Base-by-base conservation (phyloP, 1,140 invertebrate genomes). In the Caenorhabditis tropicalis region DNA sequence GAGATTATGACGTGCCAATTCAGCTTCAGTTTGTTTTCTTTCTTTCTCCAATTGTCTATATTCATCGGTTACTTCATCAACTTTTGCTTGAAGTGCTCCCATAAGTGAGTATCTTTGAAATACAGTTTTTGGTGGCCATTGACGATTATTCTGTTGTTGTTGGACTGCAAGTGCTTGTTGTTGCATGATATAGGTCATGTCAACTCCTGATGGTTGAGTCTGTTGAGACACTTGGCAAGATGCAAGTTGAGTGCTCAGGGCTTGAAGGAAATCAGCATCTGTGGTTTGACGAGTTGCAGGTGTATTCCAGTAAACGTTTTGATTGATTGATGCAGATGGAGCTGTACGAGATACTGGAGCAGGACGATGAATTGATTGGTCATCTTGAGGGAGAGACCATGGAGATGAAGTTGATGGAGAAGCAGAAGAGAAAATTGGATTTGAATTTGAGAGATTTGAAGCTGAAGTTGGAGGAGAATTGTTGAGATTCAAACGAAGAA, bases 41-140 rank as follows among this genome's bases (percentile, higher is more conserved):
- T 96, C 95, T 82, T 95, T 94, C 89, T 96, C 95, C 39, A 96
- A 89, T 86, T 94, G 94, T 84, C 94, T 94, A 91, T 95, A 96
- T 88, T 96, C 95, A 81, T 95, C 95, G 29, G 65, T 74, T 5
- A 74, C 65, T 46, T 74, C 65, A 31, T 74, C 65, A 24, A 74
- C 65, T 74, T 74, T 74, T 21, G 36, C 36, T 74, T 74, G 65
- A 74, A 74, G 65, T 19, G n/a, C 65, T 24, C 29, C 27, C 65
- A 74, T 74, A n/a, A 74, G 43, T 74, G 65, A 74, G 15, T 74
- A 74, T 74, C 65, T 43, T 46, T 74, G 65, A n/a, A 74, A 74
- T 24, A 74, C 65, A 43, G 65, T 24, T 74, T 74, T 74, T n/a
- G 65, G 36, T 27, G 65, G 65, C 65, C 65, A 74, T n/a, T 74